Conservation (phyloP, 2,888 invertebrate genomes). For the Plutella xylostella region DNA sequence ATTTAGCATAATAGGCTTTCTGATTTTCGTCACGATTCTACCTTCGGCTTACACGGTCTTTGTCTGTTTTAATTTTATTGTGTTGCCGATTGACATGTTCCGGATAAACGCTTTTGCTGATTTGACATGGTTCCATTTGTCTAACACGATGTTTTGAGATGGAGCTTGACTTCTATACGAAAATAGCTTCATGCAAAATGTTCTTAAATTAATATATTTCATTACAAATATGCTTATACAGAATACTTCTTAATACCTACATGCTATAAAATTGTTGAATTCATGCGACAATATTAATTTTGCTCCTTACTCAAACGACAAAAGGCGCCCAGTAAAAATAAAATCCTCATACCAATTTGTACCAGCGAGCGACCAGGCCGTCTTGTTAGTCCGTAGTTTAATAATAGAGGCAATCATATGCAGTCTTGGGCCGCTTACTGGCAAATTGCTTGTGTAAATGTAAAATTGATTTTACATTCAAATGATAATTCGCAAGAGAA, state of each 20-base stretch:
- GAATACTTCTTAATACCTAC: too few species aligned
- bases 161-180: too few species aligned
- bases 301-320: too few species aligned
- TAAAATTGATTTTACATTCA: slow-evolving; percentile 56
- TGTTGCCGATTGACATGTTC: slow-evolving; percentile 10
- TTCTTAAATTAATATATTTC: too few species aligned
- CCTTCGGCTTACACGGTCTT: slow-evolving; percentile 26
- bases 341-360: slow-evolving; percentile 2
- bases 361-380: not conserved
- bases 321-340: too few species aligned
- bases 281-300: too few species aligned
- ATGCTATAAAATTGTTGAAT: too few species aligned
- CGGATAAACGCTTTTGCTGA: not conserved
- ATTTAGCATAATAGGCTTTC: slow-evolving; percentile 58
- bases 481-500: slow-evolving; percentile 47
- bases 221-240: too few species aligned
- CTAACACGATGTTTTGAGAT: too few species aligned
- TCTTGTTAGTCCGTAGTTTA: slow-evolving; percentile 15
- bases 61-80: slow-evolving; percentile 18
- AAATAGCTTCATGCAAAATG: too few species aligned
- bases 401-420: slow-evolving; percentile 34
- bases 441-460: slow-evolving; percentile 45
- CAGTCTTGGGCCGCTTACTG: slow-evolving; percentile 25
- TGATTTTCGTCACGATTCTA: slow-evolving; percentile 26
- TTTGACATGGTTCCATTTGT: too few species aligned